Conservation (phyloP, 92 coral and sea anemone species). For the Actinernus sp. region DNA sequence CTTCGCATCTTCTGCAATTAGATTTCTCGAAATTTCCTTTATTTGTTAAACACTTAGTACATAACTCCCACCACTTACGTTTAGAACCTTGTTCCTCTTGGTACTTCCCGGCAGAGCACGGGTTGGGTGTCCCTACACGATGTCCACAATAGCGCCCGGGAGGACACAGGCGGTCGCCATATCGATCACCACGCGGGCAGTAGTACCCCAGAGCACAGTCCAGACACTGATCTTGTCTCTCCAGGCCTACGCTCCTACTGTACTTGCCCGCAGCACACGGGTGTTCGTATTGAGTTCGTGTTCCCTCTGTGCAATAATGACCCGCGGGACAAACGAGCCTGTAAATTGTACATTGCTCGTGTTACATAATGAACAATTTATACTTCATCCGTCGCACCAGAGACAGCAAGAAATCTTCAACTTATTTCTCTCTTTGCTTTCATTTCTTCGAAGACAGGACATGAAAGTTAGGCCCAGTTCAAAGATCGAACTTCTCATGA, state of each 20-base stretch:
- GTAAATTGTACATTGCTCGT: background rate
- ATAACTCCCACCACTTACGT: constrained; percentile 72
- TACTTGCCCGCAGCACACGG: constrained; percentile 90
- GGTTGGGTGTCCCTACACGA: constrained; percentile 38
- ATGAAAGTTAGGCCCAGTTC: too few relatives aligned
- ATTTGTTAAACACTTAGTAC: too few relatives aligned
- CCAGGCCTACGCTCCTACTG: constrained; percentile 75
- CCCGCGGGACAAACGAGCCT: constrained; percentile 96
- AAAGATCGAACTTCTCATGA: too few relatives aligned
- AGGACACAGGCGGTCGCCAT: constrained; percentile 88
- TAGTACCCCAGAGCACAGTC: constrained; percentile 80
- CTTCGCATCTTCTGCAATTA: too few relatives aligned
- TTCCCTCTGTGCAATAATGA: constrained; percentile 84
- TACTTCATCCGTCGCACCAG: too few relatives aligned
- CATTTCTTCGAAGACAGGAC: too few relatives aligned
- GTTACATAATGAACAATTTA: too few relatives aligned
- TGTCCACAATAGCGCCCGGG: constrained; percentile 83
- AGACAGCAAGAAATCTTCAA: too few relatives aligned
- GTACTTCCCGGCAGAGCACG: constrained; percentile 80
- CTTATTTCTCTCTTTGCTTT: too few relatives aligned
- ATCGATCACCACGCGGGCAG: constrained; percentile 86
- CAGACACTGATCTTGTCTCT: constrained; percentile 80
- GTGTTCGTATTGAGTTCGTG: constrained; percentile 72
- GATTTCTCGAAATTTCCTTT: background rate
- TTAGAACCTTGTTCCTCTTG: constrained; percentile 96